Base-by-base conservation (phyloP, 2,888 invertebrate species). In the Pycnomerus fuliginosus region DNA sequence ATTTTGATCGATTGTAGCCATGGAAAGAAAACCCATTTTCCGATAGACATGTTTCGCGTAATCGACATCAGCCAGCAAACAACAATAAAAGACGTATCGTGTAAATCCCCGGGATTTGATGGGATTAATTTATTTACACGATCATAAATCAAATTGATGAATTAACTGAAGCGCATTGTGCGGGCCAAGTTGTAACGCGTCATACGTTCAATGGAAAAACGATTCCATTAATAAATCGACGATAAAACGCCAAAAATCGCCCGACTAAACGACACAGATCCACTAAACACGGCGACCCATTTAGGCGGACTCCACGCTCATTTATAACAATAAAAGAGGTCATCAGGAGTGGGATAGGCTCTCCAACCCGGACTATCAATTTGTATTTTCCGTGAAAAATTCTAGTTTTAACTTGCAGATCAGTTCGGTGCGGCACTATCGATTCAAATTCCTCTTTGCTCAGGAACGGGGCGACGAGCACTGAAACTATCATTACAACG, bases 51-150 rank as follows among this genome's bases (percentile, higher is more conserved):
- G 35, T 41, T 41, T 41, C 34, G 28, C 29, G 33, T 41, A 41
- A 41, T 41, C 41, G 41, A 32, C n/a, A n/a, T n/a, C n/a, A n/a
- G n/a, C n/a, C n/a, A n/a, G n/a, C n/a, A n/a, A n/a, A n/a, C 35
- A 36, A 36, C 42, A 43, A 43, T 43, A 43, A 43, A 43, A 43
- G 42, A 31, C 42, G 36, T 36, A 36, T 36, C 36, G 42, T 43
- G 42, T 43, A 43, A 43, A 43, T 43, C 34, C 41, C 20, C 36
- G 7, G 36, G 42, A 43, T 36, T 43, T 43, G 35, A 43, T 43
- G 42, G 41, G 28, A 43, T 43, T 43, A 43, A 43, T 43, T 43
- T 43, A 43, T 43, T 36, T 43, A 31, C 30, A n/a, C 42, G 31
- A 16, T 14, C 42, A 43, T 43, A 43, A 43, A 43, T 43, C 42